phyloP scores from a whole-genome alignment of 2,113 vertebrate species.

The Plectropomus leopardus region DNA sequence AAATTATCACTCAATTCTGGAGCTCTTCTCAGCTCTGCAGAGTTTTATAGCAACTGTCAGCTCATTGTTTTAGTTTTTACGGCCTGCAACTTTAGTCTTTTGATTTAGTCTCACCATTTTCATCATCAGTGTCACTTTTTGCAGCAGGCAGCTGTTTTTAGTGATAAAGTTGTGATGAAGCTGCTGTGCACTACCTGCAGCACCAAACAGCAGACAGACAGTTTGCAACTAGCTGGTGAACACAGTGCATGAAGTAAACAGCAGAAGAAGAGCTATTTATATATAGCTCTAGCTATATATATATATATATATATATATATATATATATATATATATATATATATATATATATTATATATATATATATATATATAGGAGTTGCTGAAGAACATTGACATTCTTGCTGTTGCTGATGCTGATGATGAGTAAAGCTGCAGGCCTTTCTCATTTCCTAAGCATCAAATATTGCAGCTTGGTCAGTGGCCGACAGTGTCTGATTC shows the following conservation, averaged over 20 bases:
- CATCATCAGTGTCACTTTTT: not conserved
- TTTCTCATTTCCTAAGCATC: no score
- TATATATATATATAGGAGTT: no score
- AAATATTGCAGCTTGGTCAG: no score
- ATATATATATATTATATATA: no score
- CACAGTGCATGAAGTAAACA: not conserved
- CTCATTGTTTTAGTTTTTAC: not conserved
- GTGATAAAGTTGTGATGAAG: not conserved
- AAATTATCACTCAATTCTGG: not conserved
- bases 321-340: no score
- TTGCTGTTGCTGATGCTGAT: not conserved
- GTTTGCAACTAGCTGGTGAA: not conserved
- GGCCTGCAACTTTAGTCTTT: not conserved
- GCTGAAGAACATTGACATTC: not conserved
- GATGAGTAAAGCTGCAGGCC: not conserved
- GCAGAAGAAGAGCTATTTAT: no score
- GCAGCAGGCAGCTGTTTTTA: no score
- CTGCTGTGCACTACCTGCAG: not conserved
- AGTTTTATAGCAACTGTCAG: not conserved
- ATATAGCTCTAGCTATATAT: no score
- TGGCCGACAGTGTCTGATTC: no score
- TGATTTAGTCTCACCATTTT: not conserved
- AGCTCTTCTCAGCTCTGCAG: not conserved
- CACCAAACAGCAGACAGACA: not conserved
- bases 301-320: no score